Base-by-base conservation (phyloP, 2,888 invertebrate genomes). In the Callyntrura guangdongensis region DNA sequence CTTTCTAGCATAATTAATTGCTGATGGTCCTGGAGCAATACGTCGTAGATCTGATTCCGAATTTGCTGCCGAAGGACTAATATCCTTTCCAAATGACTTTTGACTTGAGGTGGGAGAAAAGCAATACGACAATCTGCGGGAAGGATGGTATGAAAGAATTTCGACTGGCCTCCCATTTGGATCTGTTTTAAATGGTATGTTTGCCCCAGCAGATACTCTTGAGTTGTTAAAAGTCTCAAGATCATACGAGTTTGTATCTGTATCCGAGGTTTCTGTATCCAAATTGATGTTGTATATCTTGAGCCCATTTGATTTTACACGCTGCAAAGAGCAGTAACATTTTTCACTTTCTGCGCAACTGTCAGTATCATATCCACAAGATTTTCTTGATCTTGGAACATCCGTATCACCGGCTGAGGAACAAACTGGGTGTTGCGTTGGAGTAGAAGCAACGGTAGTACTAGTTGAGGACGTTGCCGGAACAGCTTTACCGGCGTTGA, bases 291-390 rank as follows among this genome's bases (percentile, higher is more conserved):
- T 94, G 89, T 94, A 94, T 4, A 94, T 93, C 85, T 94, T 94
- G 14, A 94, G 92, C 25, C 94, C 94, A 89, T 94, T 94, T 14
- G 94, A 93, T 77, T 94, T 94, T 69, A 94, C 91, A 6, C 94
- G 83, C 86, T 94, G 93, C 45, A 94, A 91, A 12, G 94, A 94
- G 88, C 94, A 94, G 91, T 94, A 94, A 90, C 94, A 94, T 86
- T 94, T 94, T 83, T 94, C 94, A 90, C 94, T 94, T 79, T 94
- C 94, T 0, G 97, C 96, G 94, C 98, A 98, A 94, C 97, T 98
- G 94, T 98, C 98, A 0, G 98, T 97, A 94, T 97, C 97, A 94
- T 97, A 97, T 17, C 97, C 97, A 94, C 98, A 98, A 94, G 96
- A 97, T 2, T 96, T 95, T 0, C 95, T 91, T 6, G 92, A 77